These are phyloP conservation scores for Pilophorus perplexus DNA, from an alignment of 2,888 invertebrate genomes.

Conservation along the genomic window DNA sequence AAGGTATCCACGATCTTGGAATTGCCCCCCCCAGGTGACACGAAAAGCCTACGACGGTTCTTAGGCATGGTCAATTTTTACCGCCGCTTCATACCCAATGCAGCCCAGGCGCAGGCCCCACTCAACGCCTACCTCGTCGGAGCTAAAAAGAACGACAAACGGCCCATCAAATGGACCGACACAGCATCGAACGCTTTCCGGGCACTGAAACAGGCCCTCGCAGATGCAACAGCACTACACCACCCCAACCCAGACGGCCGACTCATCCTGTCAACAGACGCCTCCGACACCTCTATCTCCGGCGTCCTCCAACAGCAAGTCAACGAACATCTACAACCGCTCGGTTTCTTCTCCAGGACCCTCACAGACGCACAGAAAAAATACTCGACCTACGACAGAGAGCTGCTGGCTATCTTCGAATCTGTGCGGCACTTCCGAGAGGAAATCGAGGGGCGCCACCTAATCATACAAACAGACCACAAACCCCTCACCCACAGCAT, in stretches of 20 bases:
- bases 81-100: background rate
- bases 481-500: slow-evolving; percentile 31
- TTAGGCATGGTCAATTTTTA: background rate
- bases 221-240: background rate
- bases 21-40: background rate
- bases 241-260: background rate
- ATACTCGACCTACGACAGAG: too few species aligned
- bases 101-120: background rate
- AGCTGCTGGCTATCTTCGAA: slow-evolving; percentile 37
- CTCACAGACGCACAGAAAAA: slow-evolving; percentile 18
- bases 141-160: background rate
- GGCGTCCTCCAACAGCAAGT: background rate
- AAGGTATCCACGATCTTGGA: background rate
- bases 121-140: background rate
- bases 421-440: slow-evolving; percentile 34
- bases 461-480: too few species aligned
- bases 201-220: background rate
- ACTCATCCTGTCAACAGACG: background rate
- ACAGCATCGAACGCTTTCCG: background rate
- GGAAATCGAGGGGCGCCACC: slow-evolving; percentile 36
- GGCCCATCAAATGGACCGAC: background rate
- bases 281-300: background rate
- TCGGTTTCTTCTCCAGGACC: slow-evolving; percentile 44
- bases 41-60: background rate
- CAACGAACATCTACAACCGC: slow-evolving; percentile 35